A percentile compares a stretch with the other conserved stretches of the same genome.
Conservation (phyloP, 2,797 vertebrate genomes). For the Clarias platycephalus region DNA sequence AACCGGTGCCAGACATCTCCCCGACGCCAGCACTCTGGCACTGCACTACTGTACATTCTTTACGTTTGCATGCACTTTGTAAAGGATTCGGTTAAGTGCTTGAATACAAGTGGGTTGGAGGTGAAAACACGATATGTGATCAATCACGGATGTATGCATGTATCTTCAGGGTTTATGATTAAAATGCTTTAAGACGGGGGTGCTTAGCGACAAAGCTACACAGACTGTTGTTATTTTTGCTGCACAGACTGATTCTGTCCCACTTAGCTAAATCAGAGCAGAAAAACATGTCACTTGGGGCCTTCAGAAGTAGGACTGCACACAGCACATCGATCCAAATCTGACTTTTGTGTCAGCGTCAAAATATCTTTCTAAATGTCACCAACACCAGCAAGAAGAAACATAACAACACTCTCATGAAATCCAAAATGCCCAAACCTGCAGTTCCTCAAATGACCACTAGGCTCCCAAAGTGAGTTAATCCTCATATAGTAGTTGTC, state of each 20-base stretch:
- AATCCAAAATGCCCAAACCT: too few relatives aligned
- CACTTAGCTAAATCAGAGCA: not conserved
- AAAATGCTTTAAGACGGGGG: not conserved
- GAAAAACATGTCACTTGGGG: not conserved
- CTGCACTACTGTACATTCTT: not conserved
- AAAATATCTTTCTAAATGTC: not conserved
- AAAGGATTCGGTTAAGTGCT: not conserved
- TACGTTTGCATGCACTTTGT: slow-evolving; percentile 6
- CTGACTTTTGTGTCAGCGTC: not conserved
- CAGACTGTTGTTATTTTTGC: not conserved
- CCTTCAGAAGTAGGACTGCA: not conserved
- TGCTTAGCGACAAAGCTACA: not conserved
- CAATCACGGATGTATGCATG: not conserved
- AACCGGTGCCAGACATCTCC: not conserved
- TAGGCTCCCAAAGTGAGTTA: too few relatives aligned
- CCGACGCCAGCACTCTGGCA: not conserved
- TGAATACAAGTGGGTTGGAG: not conserved
- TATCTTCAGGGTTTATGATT: not conserved
- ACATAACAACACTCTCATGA: not conserved
- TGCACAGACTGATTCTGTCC: not conserved
- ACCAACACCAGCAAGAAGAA: not conserved
- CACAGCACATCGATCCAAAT: not conserved
- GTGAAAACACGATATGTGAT: not conserved
- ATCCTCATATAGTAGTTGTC: too few relatives aligned
- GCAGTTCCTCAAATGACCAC: too few relatives aligned